Evolutionary conservation across 2,113 vertebrate genomes (phyloP).

Genomic region (Archilochus colubris): DNA sequence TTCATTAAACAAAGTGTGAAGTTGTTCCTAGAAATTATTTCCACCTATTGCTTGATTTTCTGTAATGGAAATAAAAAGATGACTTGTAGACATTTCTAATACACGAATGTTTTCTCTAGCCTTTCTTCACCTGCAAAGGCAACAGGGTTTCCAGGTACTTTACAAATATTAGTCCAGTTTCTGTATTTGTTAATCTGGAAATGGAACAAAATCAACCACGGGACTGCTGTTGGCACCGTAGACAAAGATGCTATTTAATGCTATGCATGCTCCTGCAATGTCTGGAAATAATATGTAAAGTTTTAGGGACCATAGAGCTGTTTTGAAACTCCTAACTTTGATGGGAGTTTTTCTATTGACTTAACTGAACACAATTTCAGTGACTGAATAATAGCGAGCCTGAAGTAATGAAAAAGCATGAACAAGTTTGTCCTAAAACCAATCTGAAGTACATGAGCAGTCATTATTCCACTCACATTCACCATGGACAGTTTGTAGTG

Average conservation of each 20-base stretch:
- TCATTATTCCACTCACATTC: not conserved
- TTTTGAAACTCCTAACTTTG: not conserved
- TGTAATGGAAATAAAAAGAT: not conserved
- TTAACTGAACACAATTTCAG: not conserved
- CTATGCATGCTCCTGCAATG: not conserved
- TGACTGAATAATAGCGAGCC: not conserved
- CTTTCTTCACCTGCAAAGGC: not conserved
- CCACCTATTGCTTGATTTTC: not conserved
- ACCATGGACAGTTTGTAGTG: not conserved
- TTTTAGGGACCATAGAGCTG: not conserved
- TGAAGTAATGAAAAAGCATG: not conserved
- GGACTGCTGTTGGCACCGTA: not conserved
- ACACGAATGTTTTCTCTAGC: not conserved
- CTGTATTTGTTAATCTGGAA: not conserved
- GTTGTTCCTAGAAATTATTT: conserved; percentile 5
- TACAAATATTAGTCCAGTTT: not conserved
- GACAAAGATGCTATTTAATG: not conserved
- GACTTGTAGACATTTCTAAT: not conserved
- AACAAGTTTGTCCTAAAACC: not conserved
- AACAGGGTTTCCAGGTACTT: not conserved
- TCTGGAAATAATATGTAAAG: not conserved
- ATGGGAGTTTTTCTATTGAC: not conserved
- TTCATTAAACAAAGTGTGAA: not conserved
- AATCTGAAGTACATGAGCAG: not conserved
- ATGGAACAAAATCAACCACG: not conserved